Evolutionary conservation across 1,140 invertebrate genomes (phyloP).

Genomic region (Homarus americanus): DNA sequence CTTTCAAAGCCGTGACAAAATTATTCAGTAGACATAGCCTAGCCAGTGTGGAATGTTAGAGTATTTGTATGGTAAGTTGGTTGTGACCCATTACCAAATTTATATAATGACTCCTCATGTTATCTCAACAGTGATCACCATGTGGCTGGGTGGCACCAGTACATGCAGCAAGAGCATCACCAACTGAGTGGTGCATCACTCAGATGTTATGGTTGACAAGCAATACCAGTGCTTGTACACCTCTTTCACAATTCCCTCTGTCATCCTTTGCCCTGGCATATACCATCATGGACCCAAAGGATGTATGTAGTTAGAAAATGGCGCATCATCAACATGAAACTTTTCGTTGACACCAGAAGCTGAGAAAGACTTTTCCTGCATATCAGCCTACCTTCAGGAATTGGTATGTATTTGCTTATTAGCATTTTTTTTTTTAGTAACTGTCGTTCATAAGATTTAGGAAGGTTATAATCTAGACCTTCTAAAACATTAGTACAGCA

Average conservation of each 20-base stretch:
- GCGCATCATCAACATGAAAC: not conserved
- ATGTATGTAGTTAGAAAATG: not conserved
- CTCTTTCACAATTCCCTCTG: not conserved
- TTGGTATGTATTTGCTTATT: not conserved
- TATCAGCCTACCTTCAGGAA: not conserved
- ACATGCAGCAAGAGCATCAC: conserved; percentile 4
- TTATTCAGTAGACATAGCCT: conserved; percentile 59
- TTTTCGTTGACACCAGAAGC: not conserved
- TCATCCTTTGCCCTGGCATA: not conserved
- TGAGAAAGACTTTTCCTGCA: not conserved
- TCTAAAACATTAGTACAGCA: no score
- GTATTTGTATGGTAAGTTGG: conserved; percentile 69
- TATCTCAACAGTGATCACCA: conserved; percentile 61
- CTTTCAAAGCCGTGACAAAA: conserved; percentile 61
- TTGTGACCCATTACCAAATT: not conserved
- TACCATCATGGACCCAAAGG: not conserved
- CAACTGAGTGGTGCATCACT: not conserved
- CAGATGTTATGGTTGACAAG: not conserved
- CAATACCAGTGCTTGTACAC: not conserved
- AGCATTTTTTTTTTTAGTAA: no score
- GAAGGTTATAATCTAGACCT: no score
- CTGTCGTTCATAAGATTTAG: no score
- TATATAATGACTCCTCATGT: conserved; percentile 24
- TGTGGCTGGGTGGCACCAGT: conserved; percentile 40
- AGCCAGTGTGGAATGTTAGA: conserved; percentile 66